Evolutionary conservation across 35 echinoderm and acorn worm species (phyloP), one percentile per base, ranked within the genome.

Genomic region (Eucidaris tribuloides): DNA sequence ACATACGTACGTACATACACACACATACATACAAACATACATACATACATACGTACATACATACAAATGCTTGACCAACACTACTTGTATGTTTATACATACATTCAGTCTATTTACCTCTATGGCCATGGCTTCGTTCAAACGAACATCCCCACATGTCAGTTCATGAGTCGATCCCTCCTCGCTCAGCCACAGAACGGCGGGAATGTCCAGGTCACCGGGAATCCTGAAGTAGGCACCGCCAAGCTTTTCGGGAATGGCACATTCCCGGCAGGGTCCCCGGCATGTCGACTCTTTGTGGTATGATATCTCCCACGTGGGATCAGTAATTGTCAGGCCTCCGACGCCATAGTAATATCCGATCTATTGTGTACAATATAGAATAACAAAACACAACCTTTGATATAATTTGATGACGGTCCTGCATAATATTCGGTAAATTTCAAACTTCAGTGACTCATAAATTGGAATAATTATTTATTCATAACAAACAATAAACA

Each of bases 131-230:
- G 74, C 46, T 46, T 88, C 76, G n/a, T 79, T 58, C 15, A 29
- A 43, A 13, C 45, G 42, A 2, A 44, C 29, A 9, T 45, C 25
- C 35, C 85, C 85, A 42, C 85, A 88, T 48, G 74, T 50, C 55
- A 88, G 42, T 11, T 77, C 68, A 37, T 71, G 57, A 27, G 27
- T 25, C 36, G 24, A 45, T 64, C 46, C 49, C 46, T 62, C 85
- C 22, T 88, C 76, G 44, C 85, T 88, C 5, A 88, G 57, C 32
- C 58, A 79, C 24, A 88, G 72, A 7, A 88, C 60, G 15, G 61
- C 70, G 3, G 74, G 76, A 50, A 88, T 35, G 60, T 88, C 85
- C 42, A 88, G 50, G 68, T 88, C 85, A 4, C 85, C 85, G 31
- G 85, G 57, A 33, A 88, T 66, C n/a, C 85, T 54, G 1, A 88